Evolutionary conservation across 2,797 vertebrate species (phyloP).

Genomic region (Lepilemur septentrionalis): DNA sequence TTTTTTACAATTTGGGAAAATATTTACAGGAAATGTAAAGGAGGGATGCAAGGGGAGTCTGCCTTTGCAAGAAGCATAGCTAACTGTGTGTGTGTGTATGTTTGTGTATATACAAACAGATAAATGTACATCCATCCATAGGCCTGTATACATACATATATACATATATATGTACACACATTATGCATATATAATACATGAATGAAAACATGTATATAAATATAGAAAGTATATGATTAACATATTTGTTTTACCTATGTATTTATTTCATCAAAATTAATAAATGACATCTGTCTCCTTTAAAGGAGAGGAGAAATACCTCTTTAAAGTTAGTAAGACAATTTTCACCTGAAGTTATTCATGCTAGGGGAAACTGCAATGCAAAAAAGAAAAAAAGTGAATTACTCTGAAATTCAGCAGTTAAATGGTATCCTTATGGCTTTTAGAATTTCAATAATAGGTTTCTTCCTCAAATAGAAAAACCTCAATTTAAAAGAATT

Average conservation of each 20-base stretch:
- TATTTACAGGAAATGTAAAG: background rate
- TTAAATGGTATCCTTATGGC: conserved; percentile 34
- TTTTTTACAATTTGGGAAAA: background rate
- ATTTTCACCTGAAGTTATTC: background rate
- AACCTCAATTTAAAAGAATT: conserved; percentile 55
- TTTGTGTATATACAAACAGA: background rate
- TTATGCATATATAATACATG: background rate
- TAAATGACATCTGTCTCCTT: background rate
- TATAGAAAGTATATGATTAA: background rate
- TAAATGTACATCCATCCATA: background rate
- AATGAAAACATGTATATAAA: background rate
- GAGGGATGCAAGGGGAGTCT: fast-evolving
- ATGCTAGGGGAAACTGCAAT: background rate
- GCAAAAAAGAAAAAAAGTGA: background rate
- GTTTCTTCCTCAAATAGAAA: conserved; percentile 60
- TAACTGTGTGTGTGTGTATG: background rate
- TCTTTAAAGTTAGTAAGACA: background rate
- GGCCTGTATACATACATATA: background rate
- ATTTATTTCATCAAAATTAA: conserved; percentile 11
- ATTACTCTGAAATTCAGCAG: conserved; percentile 43
- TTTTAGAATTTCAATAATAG: conserved; percentile 48
- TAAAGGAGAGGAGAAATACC: background rate
- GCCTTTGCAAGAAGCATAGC: background rate
- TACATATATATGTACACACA: background rate
- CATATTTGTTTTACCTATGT: background rate